Percentiles rank a stretch among this genome's conserved stretches.
Conservation (phyloP, 2,113 vertebrate genomes). For the Barbus barbus region DNA sequence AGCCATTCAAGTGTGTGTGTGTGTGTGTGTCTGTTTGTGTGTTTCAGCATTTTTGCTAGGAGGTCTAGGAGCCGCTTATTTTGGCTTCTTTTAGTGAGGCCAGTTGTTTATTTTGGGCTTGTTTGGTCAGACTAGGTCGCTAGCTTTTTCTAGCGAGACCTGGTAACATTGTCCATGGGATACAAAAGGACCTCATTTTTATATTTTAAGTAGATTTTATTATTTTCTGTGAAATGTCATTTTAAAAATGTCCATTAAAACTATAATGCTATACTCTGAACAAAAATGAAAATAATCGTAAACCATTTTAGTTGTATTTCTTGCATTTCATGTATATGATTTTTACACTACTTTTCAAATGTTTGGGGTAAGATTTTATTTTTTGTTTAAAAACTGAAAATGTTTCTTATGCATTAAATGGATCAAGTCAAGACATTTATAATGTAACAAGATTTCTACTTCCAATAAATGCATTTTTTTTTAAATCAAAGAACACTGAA, state of each 20-base stretch:
- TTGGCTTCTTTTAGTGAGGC: conserved; percentile 9
- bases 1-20: background rate
- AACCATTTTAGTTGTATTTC: background rate
- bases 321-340: too few relatives aligned
- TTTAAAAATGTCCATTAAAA: background rate
- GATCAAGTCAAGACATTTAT: too few relatives aligned
- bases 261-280: background rate
- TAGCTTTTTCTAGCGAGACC: background rate
- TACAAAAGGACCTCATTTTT: background rate
- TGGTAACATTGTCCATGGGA: background rate
- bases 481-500: too few relatives aligned
- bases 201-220: too few relatives aligned
- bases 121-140: conserved; percentile 20
- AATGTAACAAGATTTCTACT: too few relatives aligned
- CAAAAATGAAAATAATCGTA: background rate
- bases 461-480: too few relatives aligned
- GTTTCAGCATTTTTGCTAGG: background rate
- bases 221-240: background rate
- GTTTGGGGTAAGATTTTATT: too few relatives aligned
- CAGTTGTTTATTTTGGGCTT: background rate
- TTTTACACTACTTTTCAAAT: background rate
- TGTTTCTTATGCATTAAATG: too few relatives aligned
- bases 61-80: background rate
- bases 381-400: too few relatives aligned
- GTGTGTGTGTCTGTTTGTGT: background rate